Base-by-base conservation (phyloP, 1,140 invertebrate species). In the Lasaia peninsularis region DNA sequence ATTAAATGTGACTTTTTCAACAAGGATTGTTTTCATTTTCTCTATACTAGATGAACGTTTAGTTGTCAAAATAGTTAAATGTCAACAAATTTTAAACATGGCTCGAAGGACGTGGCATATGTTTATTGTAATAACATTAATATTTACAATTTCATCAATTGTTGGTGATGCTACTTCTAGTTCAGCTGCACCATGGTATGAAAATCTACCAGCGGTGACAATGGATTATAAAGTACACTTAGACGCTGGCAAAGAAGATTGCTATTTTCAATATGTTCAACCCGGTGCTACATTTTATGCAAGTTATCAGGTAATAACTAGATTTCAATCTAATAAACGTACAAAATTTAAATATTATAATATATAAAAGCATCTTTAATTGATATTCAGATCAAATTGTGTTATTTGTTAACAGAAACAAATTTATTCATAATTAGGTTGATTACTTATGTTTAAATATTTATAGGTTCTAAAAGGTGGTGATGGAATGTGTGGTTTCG, bases 221-320 rank as follows among this genome's bases (percentile, higher is more conserved):
- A 97, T 97, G 95, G 96, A 98, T 67, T 97, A 98, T 80, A 98
- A 98, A 91, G 95, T 98, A 12, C 95, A 97, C 82, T 94, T 98
- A 57, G 96, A 98, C 79, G 94, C 96, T 8, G 96, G 96, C 28
- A 98, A 97, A 90, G 96, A 98, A 86, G 97, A 98, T 72, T 98
- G 97, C 90, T 98, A 97, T 80, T 97, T 93, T 88, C 96, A 98
- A 90, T 97, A 95, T 91, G 96, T 97, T 51, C 95, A 97, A 75
- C 93, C 94, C 18, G 95, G 95, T 50, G 95, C 96, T n/a, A 97
- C 96, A 28, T 95, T 98, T 75, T 98, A 97, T 83, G 96, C 97
- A 48, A 96, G 96, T 68, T 97, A 97, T 88, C 96, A 97, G 91
- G 96, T 97, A 91, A 82, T 78, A 77, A 69, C 33, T 52, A 55